phyloP scores from a whole-genome alignment of 2,113 vertebrate genomes.

The Ginglymostoma cirratum region DNA sequence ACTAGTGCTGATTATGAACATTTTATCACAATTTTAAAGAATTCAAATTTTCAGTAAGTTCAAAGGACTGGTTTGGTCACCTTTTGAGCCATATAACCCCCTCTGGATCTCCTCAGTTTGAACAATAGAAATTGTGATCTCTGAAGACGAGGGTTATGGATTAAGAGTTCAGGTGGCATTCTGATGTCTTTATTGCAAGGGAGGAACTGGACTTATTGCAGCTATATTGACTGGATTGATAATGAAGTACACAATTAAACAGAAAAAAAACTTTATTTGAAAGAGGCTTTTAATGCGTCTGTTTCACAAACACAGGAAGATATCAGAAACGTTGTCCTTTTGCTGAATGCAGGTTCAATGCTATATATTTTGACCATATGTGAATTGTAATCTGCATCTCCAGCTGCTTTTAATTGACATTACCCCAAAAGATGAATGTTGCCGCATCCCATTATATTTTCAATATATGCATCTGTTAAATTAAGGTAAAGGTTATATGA shows the following conservation, averaged over 20 bases:
- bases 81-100: neutral
- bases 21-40: neutral
- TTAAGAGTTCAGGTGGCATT: neutral
- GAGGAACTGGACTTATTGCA: conserved; percentile 10
- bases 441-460: neutral
- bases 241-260: conserved; percentile 35
- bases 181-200: neutral
- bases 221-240: conserved; percentile 6
- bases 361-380: neutral
- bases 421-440: neutral
- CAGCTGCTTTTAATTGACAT: neutral
- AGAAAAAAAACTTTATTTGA: conserved; percentile 36
- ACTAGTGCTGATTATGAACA: neutral
- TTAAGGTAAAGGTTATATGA: neutral
- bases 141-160: neutral
- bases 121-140: neutral
- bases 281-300: conserved; percentile 35
- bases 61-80: neutral
- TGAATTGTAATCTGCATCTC: neutral
- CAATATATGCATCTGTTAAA: neutral
- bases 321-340: conserved; percentile 36
- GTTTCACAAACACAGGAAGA: conserved; percentile 38
- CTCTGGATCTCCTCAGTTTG: neutral
- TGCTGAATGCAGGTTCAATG: conserved; percentile 27
- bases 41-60: neutral